These are phyloP conservation scores for Trididemnum miniatum DNA, from an alignment of 23 tunicate genomes.

Conservation along the genomic window DNA sequence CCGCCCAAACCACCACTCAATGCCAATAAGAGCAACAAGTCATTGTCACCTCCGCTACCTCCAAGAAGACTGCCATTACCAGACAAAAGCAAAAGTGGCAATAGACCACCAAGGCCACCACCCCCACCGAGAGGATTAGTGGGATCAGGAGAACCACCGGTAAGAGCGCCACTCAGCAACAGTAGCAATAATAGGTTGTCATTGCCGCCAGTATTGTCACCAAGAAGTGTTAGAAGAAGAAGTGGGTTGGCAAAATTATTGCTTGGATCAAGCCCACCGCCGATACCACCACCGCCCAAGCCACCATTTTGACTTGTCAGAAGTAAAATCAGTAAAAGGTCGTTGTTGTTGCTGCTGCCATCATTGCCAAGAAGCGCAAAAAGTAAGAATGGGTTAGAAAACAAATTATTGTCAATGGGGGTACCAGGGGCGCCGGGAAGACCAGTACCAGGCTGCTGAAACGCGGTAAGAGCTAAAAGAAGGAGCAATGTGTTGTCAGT, in stretches of 20 bases:
- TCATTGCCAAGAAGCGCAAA: constrained; percentile 3
- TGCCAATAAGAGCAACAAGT: neutral
- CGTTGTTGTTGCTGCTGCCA: constrained; percentile 7
- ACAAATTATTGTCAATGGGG: neutral
- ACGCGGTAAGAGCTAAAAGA: neutral
- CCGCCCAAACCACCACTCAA: constrained; percentile 26
- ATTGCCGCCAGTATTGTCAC: neutral
- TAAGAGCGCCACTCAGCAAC: constrained; percentile 4
- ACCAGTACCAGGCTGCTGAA: constrained; percentile 19
- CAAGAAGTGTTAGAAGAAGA: constrained; percentile 9
- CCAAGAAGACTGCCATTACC: neutral
- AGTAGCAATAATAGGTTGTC: constrained; percentile 6
- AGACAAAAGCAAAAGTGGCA: constrained; percentile 3
- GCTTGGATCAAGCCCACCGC: neutral
- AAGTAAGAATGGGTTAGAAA: constrained; percentile 38
- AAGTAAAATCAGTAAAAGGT: constrained; percentile 6
- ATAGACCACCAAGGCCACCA: neutral
- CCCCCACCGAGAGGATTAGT: neutral
- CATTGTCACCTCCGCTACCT: neutral
- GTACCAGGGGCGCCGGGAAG: too few species aligned
- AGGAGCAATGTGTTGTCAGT: constrained; percentile 17
- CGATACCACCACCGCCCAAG: too few species aligned
- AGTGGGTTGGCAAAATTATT: constrained; percentile 33
- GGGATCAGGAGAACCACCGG: neutral
- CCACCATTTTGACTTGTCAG: neutral